A percentile compares a stretch with the other conserved stretches of the same genome.
These are phyloP conservation scores for Caenorhabditis sp. DNA, from an alignment of 2,888 invertebrate genomes.

Conservation along the genomic window DNA sequence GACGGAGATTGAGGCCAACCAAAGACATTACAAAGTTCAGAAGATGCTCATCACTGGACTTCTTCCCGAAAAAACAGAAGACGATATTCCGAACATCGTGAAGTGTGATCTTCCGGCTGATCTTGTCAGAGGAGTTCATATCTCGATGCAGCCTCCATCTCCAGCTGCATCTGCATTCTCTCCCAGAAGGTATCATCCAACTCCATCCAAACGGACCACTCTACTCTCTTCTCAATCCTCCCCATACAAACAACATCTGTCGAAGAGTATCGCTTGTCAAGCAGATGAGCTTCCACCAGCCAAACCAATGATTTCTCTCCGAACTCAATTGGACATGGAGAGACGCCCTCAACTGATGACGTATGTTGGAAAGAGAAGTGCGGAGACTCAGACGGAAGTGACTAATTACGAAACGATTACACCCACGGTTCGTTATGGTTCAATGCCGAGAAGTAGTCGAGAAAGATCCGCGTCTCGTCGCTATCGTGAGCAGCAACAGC, in stretches of 20 bases:
- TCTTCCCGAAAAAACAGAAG: constrained; percentile 77
- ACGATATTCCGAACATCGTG: constrained; percentile 80
- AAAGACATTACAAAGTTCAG: constrained; percentile 82
- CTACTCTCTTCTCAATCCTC: constrained; percentile 21
- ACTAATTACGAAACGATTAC: constrained; percentile 55
- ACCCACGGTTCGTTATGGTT: constrained; percentile 49
- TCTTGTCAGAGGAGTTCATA: constrained; percentile 79
- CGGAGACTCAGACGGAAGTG: constrained; percentile 74
- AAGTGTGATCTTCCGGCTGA: constrained; percentile 82
- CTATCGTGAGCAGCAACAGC: constrained; percentile 59
- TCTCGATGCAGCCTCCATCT: constrained; percentile 68
- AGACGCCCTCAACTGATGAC: constrained; percentile 61
- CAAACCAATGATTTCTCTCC: constrained; percentile 67
- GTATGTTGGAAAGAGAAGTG: constrained; percentile 65
- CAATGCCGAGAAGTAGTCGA: constrained; percentile 51
- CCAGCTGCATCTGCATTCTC: constrained; percentile 58
- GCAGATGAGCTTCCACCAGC: constrained; percentile 43
- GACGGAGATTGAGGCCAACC: constrained; percentile 84
- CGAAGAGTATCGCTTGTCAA: constrained; percentile 53
- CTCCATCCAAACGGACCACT: constrained; percentile 32
- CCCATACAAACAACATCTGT: constrained; percentile 18
- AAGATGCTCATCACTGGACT: constrained; percentile 82
- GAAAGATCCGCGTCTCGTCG: constrained; percentile 50
- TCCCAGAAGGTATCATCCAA: constrained; percentile 42
- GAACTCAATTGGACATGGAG: constrained; percentile 68